Percentiles rank a stretch among this genome's conserved stretches.
Evolutionary conservation across 2,113 vertebrate species (phyloP).

Genomic region (Acanthochromis polyacanthus): DNA sequence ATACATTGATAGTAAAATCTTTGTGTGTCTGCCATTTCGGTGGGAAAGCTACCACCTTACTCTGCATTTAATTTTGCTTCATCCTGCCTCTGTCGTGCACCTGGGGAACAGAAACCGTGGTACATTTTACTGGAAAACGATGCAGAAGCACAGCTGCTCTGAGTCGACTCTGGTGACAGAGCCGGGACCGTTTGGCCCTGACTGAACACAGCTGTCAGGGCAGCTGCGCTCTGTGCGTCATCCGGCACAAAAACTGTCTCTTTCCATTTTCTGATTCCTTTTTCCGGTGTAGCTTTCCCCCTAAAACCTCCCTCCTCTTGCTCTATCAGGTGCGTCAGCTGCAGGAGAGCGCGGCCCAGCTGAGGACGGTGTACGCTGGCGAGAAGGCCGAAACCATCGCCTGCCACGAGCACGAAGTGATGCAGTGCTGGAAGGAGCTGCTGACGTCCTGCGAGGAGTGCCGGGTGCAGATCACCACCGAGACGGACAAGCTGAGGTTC

Average conservation of each 20-base stretch:
- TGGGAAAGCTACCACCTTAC: constrained; percentile 10
- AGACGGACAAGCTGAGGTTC: constrained; percentile 93
- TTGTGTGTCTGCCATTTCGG: constrained; percentile 2
- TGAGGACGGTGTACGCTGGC: constrained; percentile 94
- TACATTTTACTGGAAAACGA: constrained; percentile 12
- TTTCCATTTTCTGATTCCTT: constrained; percentile 13
- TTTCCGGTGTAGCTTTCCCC: background rate
- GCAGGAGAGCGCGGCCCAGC: constrained; percentile 93
- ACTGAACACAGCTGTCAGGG: constrained; percentile 34
- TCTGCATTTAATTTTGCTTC: constrained; percentile 33
- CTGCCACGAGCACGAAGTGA: constrained; percentile 91
- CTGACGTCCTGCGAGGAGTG: constrained; percentile 92
- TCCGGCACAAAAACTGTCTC: constrained; percentile 20
- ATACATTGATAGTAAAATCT: background rate
- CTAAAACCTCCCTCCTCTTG: constrained; percentile 1
- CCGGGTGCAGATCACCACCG: constrained; percentile 91
- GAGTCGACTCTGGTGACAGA: constrained; percentile 18
- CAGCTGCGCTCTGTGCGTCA: constrained; percentile 64
- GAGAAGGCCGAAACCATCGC: constrained; percentile 95
- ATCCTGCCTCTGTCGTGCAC: constrained; percentile 17
- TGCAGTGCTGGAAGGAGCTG: constrained; percentile 93
- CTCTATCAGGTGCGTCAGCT: constrained; percentile 89
- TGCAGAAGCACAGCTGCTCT: constrained; percentile 53
- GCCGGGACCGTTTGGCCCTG: background rate
- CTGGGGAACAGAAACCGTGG: constrained; percentile 24